A percentile compares a stretch with the other conserved stretches of the same genome.
Conservation (phyloP, 2,888 invertebrate genomes). For the Leistus spinibarbis region DNA sequence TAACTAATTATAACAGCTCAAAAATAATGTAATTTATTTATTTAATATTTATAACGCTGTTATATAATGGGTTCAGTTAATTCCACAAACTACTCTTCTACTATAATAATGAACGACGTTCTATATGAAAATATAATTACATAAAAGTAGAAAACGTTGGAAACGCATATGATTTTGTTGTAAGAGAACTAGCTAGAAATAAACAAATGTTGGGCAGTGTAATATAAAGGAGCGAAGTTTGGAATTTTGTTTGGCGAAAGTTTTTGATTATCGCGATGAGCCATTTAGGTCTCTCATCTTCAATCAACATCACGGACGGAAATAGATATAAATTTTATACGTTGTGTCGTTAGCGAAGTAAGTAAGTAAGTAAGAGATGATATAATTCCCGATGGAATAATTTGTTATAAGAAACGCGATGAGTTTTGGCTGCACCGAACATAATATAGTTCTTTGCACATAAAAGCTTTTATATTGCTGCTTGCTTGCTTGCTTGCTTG, state of each 20-base stretch:
- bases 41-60: no score
- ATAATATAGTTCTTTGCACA: slow-evolving; percentile 28
- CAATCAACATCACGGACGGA: slow-evolving; percentile 33
- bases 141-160: no score
- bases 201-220: background rate
- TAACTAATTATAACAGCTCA: no score
- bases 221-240: background rate
- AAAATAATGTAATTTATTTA: no score
- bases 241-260: slow-evolving; percentile 21
- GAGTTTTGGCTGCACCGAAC: slow-evolving; percentile 27
- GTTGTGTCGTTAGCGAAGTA: slow-evolving; percentile 34
- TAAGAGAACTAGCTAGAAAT: background rate
- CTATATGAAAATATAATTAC: no score
- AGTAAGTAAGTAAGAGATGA: slow-evolving; percentile 35
- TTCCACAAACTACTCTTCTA: no score
- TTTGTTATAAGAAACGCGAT: slow-evolving; percentile 23
- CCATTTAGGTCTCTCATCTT: slow-evolving; percentile 12
- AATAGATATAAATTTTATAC: slow-evolving; percentile 35
- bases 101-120: no score
- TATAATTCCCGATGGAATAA: slow-evolving; percentile 33
- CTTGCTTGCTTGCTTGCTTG: slow-evolving; percentile 16
- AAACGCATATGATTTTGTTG: no score
- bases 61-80: no score
- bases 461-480: slow-evolving; percentile 29
- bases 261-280: slow-evolving; percentile 28